Conservation (phyloP, 2,113 vertebrate species). For the Tetrax tetrax region DNA sequence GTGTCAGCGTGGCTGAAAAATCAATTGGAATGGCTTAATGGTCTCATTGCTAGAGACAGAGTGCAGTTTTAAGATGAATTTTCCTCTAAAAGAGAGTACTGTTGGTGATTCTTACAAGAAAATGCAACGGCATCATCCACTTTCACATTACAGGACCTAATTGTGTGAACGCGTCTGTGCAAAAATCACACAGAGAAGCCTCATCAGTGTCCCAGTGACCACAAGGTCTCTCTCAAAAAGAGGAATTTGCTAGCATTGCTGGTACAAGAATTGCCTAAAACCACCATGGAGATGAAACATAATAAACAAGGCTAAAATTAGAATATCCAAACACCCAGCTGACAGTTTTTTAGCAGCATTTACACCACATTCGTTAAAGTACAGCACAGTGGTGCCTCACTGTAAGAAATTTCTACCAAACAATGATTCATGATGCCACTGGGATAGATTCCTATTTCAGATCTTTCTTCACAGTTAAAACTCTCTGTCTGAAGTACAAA, state of each 20-base stretch:
- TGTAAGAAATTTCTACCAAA: constrained; percentile 24
- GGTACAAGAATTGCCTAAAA: constrained; percentile 36
- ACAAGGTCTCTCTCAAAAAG: not conserved
- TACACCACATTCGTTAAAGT: constrained; percentile 23
- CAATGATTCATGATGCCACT: constrained; percentile 14
- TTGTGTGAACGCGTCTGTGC: not conserved
- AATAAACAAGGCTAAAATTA: constrained; percentile 61
- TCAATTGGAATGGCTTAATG: not conserved
- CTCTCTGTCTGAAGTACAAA: not conserved
- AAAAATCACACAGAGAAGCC: not conserved
- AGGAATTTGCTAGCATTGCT: constrained; percentile 15
- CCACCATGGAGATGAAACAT: constrained; percentile 45
- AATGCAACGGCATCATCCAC: not conserved
- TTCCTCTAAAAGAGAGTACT: not conserved
- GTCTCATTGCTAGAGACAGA: not conserved
- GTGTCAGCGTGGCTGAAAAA: not conserved
- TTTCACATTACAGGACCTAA: not conserved
- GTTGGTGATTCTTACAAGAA: not conserved
- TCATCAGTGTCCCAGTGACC: not conserved
- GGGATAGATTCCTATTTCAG: not conserved
- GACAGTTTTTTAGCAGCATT: constrained; percentile 47
- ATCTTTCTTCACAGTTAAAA: not conserved
- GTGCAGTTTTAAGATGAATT: not conserved
- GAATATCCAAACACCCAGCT: constrained; percentile 27
- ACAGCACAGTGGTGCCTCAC: constrained; percentile 5